These are phyloP conservation scores for Scaptomyza hsui DNA, from an alignment of 1,140 invertebrate species.

Conservation along the genomic window DNA sequence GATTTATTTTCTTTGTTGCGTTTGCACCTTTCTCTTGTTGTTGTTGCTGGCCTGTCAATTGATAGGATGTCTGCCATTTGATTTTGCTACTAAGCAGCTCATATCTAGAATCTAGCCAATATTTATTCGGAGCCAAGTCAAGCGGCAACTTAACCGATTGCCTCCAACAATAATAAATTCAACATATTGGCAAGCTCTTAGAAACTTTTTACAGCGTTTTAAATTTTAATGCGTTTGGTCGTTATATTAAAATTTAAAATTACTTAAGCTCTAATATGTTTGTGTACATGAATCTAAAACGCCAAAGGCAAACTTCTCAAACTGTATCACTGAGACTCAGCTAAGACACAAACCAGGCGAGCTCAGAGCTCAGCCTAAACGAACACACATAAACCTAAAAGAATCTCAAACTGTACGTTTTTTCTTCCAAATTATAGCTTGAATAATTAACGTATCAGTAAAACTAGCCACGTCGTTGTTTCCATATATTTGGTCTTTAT, in stretches of 20 bases:
- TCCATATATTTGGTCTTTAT: too few relatives aligned
- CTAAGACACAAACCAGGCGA: slow-evolving; percentile 7
- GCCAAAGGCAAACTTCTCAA: neutral
- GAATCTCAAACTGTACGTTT: neutral
- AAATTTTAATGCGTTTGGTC: neutral
- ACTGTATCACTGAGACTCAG: neutral
- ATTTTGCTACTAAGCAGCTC: slow-evolving; percentile 8
- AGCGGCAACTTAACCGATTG: neutral
- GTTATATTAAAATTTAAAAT: too few relatives aligned
- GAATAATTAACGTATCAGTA: too few relatives aligned
- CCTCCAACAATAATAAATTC: too few relatives aligned
- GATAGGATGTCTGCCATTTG: slow-evolving; percentile 18
- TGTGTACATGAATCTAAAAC: neutral
- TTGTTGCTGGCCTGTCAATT: slow-evolving; percentile 28
- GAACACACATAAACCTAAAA: neutral
- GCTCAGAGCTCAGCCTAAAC: neutral
- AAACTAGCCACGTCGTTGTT: too few relatives aligned
- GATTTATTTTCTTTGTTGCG: slow-evolving; percentile 34
- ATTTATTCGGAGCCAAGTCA: slow-evolving; percentile 18
- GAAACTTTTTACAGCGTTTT: too few relatives aligned
- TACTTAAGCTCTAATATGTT: too few relatives aligned
- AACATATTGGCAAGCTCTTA: too few relatives aligned
- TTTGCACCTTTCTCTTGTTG: slow-evolving; percentile 23
- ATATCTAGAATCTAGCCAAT: slow-evolving; percentile 24
- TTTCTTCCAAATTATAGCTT: too few relatives aligned